Evolutionary conservation across 2,797 vertebrate species (phyloP), one percentile per base, ranked within the genome.

Genomic region (Pseudomugil gertrudae): DNA sequence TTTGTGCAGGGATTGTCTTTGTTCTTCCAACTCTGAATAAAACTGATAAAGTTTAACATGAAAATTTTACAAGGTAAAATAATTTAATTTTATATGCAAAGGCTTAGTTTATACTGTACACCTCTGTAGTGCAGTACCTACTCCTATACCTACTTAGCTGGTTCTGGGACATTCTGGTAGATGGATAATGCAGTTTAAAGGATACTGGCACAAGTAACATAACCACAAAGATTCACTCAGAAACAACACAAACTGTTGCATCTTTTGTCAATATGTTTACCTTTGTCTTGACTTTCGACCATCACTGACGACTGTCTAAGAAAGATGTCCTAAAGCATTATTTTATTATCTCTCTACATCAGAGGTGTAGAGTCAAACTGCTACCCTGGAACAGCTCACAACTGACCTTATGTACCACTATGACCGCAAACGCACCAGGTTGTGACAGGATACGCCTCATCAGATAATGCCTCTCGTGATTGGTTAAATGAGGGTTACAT

Each of bases 401-500:
- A 10, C 43, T 47, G n/a, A 21, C n/a, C 43, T 9, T 7, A 40
- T 40, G 38, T 19, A 47, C 43, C n/a, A 47, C 43, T 4, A 4
- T 19, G 15, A 40, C 6, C 60, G 30, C 19, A 36, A 70, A 66
- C 57, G 45, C 55, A 55, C 32, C 43, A 66, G 21, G 57, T 54
- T 0, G 3, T 38, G 66, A 69, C 62, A 23, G 9, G 51, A 8
- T 23, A 26, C 32, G 40, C 17, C 4, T 33, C 40, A 1, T 63
- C 52, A 36, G n/a, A 47, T 47, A 21, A 47, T 47, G 19, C n/a
- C 21, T 11, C 24, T 57, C 54, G 40, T 45, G 47, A 76, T 72
- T 66, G 63, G 76, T 55, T 72, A 57, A 78, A 74, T 9, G 0
- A 60, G 57, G 50, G 53, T 48, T 53, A 58, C 10, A 10, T 54